Conservation (phyloP, 2,888 invertebrate genomes). For the Lasioglossum villosulum region DNA sequence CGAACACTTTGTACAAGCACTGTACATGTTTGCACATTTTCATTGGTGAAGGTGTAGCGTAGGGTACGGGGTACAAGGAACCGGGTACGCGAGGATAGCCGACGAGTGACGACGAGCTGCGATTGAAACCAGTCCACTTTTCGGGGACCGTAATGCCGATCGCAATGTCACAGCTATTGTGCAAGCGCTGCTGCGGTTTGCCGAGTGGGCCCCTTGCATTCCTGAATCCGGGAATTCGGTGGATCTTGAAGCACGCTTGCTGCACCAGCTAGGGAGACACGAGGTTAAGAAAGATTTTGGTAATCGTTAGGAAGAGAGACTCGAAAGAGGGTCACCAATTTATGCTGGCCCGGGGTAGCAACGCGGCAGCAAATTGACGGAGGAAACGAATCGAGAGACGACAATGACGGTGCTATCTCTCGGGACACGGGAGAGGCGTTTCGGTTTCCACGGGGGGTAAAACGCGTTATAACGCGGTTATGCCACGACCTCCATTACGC, state of each 20-base stretch:
- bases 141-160: conserved; percentile 65
- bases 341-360: conserved; percentile 59
- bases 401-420: conserved; percentile 77
- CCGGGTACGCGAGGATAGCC: conserved; percentile 32
- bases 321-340: conserved; percentile 57
- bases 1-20: too few species aligned
- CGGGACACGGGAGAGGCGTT: conserved; percentile 82
- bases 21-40: too few species aligned
- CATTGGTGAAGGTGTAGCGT: neutral
- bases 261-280: neutral
- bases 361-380: conserved; percentile 48
- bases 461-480: conserved; percentile 63
- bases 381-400: conserved; percentile 30
- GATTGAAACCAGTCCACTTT: conserved; percentile 72
- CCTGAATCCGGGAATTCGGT: neutral
- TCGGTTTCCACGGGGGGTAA: conserved; percentile 79
- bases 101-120: conserved; percentile 63
- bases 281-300: neutral
- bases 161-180: conserved; percentile 72
- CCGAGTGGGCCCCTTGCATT: neutral
- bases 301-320: neutral
- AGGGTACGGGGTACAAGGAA: neutral
- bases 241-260: neutral
- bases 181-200: conserved; percentile 11
- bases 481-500: conserved; percentile 60